Percentiles rank a stretch among this genome's conserved stretches.
Conservation (phyloP, 2,888 invertebrate genomes). For the Polyommatus icarus region DNA sequence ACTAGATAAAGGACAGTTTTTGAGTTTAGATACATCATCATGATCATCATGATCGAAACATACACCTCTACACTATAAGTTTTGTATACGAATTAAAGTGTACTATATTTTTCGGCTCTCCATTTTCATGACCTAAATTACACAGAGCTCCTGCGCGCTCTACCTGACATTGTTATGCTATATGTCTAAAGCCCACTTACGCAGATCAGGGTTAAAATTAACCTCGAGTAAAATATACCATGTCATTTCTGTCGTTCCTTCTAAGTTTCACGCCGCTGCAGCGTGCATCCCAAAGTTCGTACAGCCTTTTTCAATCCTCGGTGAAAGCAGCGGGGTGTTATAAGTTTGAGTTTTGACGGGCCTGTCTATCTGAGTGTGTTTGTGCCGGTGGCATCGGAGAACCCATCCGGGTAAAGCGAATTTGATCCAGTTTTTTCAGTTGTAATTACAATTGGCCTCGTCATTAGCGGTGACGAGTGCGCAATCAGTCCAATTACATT, state of each 20-base stretch:
- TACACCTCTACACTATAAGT: no score
- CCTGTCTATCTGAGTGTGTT: no score
- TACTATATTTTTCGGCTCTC: not conserved
- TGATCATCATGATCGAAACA: not conserved
- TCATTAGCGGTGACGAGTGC: slow-evolving; percentile 36
- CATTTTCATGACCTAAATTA: not conserved
- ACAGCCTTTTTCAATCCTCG: not conserved
- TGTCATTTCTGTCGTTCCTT: not conserved
- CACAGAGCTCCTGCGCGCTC: not conserved
- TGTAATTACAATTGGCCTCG: not conserved
- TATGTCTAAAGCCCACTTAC: not conserved
- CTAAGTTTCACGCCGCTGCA: not conserved
- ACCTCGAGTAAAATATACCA: not conserved
- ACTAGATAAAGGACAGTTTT: not conserved
- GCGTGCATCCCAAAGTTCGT: not conserved
- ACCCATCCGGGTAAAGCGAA: no score
- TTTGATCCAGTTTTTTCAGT: not conserved
- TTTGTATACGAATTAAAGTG: no score
- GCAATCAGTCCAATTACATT: slow-evolving; percentile 44
- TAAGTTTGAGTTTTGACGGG: not conserved
- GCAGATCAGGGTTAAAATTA: not conserved
- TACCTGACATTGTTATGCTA: not conserved
- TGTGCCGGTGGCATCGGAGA: no score
- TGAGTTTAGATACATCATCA: not conserved
- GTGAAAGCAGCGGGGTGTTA: not conserved